A percentile compares a stretch with the other conserved stretches of the same genome.
Conservation (phyloP, 2,888 invertebrate species). For the Heliconius sara region DNA sequence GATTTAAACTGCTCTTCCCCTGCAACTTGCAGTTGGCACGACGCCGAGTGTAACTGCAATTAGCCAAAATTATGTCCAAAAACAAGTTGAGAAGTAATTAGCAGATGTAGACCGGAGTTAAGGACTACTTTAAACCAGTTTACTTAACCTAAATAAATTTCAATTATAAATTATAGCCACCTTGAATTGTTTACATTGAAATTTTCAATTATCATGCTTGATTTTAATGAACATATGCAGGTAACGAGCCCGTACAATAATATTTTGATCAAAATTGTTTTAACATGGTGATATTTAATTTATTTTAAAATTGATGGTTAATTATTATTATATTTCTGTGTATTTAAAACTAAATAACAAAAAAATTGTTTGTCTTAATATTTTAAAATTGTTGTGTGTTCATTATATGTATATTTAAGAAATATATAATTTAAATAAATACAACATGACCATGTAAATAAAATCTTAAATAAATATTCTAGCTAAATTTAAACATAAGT, state of each 20-base stretch:
- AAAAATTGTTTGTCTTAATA: neutral
- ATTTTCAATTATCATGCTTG: constrained; percentile 3
- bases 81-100: constrained; percentile 81
- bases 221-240: neutral
- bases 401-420: neutral
- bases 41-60: constrained; percentile 76
- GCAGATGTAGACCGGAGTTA: constrained; percentile 75
- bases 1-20: constrained; percentile 68
- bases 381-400: too few species aligned
- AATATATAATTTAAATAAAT: neutral
- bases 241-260: neutral
- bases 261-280: neutral
- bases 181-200: constrained; percentile 41
- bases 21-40: constrained; percentile 65
- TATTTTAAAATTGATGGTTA: neutral
- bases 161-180: constrained; percentile 24
- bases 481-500: neutral
- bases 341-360: neutral
- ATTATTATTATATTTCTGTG: neutral
- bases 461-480: neutral
- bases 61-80: constrained; percentile 81
- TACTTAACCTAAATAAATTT: constrained; percentile 51
- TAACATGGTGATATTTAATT: neutral
- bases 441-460: neutral
- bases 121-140: constrained; percentile 67